Evolutionary conservation across 2,888 invertebrate species (phyloP).

Genomic region (Eupithecia exiguata): DNA sequence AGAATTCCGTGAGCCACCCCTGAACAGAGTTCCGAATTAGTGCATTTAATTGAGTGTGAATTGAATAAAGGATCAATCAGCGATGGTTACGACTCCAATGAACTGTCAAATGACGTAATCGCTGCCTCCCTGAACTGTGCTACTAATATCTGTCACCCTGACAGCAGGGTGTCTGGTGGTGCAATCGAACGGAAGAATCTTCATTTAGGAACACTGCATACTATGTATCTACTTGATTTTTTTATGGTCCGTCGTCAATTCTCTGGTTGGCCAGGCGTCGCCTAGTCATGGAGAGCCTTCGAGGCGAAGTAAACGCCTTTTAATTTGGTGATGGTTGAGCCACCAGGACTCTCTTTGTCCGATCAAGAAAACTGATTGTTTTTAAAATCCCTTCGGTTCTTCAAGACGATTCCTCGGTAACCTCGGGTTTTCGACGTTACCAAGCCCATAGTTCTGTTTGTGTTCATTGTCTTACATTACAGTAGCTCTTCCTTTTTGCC

Average conservation of each 20-base stretch:
- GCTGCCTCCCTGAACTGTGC: conserved; percentile 34
- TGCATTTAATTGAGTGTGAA: conserved; percentile 73
- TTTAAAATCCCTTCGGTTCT: background rate
- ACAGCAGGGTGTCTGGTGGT: background rate
- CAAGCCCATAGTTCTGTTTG: background rate
- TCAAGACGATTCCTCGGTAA: background rate
- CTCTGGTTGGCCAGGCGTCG: background rate
- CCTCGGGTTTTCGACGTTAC: background rate
- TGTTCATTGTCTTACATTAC: background rate
- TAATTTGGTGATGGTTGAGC: background rate
- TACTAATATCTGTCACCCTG: conserved; percentile 11
- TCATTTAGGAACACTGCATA: no score
- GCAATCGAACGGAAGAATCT: background rate
- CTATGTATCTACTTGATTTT: background rate
- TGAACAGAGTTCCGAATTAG: conserved; percentile 52
- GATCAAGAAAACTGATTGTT: background rate
- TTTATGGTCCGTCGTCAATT: background rate
- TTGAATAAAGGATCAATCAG: conserved; percentile 60
- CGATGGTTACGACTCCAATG: conserved; percentile 43
- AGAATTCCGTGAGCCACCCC: background rate
- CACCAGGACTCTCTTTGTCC: background rate
- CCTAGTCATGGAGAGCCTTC: background rate
- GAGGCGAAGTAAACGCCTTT: background rate
- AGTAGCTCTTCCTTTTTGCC: background rate
- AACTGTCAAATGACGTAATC: conserved; percentile 50